phyloP scores from a whole-genome alignment of 2,113 vertebrate genomes.

The Mohoua ochrocephala region DNA sequence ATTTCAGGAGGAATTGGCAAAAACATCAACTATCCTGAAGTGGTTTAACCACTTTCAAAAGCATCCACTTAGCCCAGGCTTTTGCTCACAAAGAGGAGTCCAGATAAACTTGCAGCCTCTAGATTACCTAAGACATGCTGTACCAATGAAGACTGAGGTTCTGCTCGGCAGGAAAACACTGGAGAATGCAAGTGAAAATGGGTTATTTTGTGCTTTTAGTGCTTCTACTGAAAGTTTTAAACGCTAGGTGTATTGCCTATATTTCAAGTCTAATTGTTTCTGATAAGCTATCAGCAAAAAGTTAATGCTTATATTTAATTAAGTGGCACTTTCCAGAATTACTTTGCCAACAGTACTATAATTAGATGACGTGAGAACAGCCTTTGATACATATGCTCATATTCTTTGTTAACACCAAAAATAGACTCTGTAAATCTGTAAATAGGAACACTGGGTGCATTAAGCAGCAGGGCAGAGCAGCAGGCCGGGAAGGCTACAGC shows the following conservation, averaged over 20 bases:
- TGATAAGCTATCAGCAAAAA: slow-evolving; percentile 36
- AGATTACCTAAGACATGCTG: neutral
- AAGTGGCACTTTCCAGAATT: slow-evolving; percentile 54
- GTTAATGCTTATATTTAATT: slow-evolving; percentile 44
- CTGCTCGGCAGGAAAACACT: neutral
- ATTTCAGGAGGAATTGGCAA: neutral
- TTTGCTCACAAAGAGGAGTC: neutral
- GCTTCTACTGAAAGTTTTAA: neutral
- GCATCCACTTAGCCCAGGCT: neutral
- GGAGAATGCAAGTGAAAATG: neutral
- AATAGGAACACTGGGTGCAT: slow-evolving; percentile 19
- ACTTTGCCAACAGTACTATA: neutral
- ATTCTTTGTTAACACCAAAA: slow-evolving; percentile 39
- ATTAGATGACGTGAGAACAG: neutral
- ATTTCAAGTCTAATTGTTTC: slow-evolving; percentile 44
- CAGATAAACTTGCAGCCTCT: neutral
- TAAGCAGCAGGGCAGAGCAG: slow-evolving; percentile 15
- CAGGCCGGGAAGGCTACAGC: neutral
- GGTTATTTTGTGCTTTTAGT: slow-evolving; percentile 25
- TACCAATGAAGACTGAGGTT: neutral
- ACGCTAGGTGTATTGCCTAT: neutral
- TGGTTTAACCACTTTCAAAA: neutral
- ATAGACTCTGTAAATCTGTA: slow-evolving; percentile 30
- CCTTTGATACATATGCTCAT: neutral
- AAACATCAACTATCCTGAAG: neutral